These are phyloP conservation scores for Bos indicus DNA, from an alignment of 2,113 vertebrate genomes.

Conservation along the genomic window DNA sequence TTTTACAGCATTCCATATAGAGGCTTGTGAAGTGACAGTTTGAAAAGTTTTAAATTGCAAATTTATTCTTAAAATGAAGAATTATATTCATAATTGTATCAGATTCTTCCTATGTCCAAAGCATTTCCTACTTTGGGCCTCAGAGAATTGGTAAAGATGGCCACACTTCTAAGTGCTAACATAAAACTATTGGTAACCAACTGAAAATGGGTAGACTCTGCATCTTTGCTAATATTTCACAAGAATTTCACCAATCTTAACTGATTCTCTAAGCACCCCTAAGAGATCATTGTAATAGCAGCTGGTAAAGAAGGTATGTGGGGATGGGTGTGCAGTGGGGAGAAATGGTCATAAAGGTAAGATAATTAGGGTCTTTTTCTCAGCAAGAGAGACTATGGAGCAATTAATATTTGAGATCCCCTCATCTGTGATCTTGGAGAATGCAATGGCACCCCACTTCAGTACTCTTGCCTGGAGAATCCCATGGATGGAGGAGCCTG, in stretches of 20 bases:
- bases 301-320: not conserved
- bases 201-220: not conserved
- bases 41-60: conserved; percentile 4
- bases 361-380: not conserved
- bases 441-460: too few species aligned
- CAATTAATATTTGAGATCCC: not conserved
- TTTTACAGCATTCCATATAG: not conserved
- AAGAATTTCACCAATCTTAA: not conserved
- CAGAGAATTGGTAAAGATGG: not conserved
- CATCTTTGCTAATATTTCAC: not conserved
- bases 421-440: not conserved
- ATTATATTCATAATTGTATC: not conserved
- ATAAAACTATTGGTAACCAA: not conserved
- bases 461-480: too few species aligned
- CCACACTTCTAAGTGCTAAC: not conserved
- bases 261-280: not conserved
- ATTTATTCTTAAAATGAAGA: conserved; percentile 15
- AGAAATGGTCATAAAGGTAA: not conserved
- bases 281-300: not conserved
- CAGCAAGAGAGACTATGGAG: not conserved
- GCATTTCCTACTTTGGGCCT: not conserved
- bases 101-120: not conserved
- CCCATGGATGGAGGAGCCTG: too few species aligned
- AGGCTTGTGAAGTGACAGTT: not conserved
- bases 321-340: not conserved